Base-by-base conservation (phyloP, 1,140 invertebrate species). In the Caenorhabditis briggsae region DNA sequence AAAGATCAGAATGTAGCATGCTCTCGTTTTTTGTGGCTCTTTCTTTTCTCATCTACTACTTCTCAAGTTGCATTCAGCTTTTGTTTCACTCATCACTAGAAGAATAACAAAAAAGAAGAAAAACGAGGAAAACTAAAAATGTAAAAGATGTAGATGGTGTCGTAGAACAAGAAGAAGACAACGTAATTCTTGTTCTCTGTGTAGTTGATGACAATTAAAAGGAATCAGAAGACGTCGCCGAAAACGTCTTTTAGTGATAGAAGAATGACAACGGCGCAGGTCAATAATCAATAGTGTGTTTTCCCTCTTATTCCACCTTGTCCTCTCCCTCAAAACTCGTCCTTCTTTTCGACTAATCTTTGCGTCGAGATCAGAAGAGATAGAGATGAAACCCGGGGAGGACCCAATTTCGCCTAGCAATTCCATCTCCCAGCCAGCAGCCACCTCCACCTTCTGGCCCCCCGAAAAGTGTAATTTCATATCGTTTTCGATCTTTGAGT, bases 41-140 rank as follows among this genome's bases (percentile, higher is more conserved):
- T 18, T 70, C 23, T 70, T 20, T 43, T 70, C 43, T n/a, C 43
- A 41, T 46, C 43, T 70, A 70, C 64, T 46, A 46, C 43, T 18
- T 70, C 64, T 70, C 64, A 70, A 70, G 64, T 70, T 70, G 64
- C 64, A 70, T 41, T 70, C 64, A 70, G 64, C 41, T 70, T 70
- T 70, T 70, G 64, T 70, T 70, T 70, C 64, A 70, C 64, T 70
- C 43, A 70, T 70, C 43, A 18, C 8, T 61, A 25, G 25, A 23
- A 25, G 18, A 20, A 25, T 11, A 61, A 61, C 7, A 43, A 70
- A 43, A 46, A 70, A 43, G 20, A 70, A 46, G 41, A 70, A 20
- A 18, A 65, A 41, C 1, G 25, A 41, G 18, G 18, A 46, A 70
- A 43, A 70, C 41, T 16, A n/a, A 70, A 20, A n/a, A 70, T 70